Evolutionary conservation across 2,113 vertebrate species (phyloP).

Genomic region (Nesoenas mayeri): DNA sequence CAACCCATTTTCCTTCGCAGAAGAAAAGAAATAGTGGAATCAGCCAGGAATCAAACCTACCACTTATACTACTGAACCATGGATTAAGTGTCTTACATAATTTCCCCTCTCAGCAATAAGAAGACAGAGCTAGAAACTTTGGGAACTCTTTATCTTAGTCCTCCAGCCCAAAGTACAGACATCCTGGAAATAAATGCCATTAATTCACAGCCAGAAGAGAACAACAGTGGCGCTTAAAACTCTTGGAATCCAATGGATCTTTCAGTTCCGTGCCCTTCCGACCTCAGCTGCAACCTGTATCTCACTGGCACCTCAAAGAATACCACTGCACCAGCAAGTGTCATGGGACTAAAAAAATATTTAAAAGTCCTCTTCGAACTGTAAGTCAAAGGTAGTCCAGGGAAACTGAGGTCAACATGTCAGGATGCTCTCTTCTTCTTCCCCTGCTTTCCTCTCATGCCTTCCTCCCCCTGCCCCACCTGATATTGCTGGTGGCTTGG

Average conservation of each 20-base stretch:
- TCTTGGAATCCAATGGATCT: neutral
- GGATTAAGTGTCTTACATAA: neutral
- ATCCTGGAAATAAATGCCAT: neutral
- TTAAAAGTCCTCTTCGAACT: neutral
- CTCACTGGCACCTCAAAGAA: neutral
- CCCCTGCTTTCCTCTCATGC: neutral
- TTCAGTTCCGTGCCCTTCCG: neutral
- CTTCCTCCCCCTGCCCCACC: neutral
- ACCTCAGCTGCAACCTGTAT: neutral
- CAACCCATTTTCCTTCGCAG: neutral
- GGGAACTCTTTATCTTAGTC: neutral
- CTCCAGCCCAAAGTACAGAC: neutral
- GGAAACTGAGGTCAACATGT: neutral
- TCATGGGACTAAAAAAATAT: neutral
- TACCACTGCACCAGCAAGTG: neutral
- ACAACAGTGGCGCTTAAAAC: neutral
- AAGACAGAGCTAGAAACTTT: neutral
- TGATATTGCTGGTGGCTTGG: neutral
- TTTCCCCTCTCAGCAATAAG: neutral
- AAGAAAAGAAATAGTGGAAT: neutral
- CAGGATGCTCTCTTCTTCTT: neutral
- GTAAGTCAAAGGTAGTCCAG: neutral
- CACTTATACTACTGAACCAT: neutral
- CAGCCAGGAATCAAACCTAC: neutral
- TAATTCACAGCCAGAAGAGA: neutral